Conservation (phyloP, 2,113 vertebrate species). For the Gymnogyps californianus region DNA sequence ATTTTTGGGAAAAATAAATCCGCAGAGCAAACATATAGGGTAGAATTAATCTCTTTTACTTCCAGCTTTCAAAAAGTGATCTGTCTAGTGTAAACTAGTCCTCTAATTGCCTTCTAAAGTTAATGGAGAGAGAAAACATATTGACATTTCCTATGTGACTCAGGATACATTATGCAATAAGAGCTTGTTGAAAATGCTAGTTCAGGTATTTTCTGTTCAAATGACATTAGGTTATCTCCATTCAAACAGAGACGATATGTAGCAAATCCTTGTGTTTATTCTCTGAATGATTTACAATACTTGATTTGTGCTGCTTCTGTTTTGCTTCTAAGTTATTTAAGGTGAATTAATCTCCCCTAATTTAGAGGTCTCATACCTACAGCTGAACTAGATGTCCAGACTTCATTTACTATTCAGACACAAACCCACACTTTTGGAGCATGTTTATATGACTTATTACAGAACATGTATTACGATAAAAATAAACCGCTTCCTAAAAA, state of each 20-base stretch:
- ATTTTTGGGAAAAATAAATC: conserved; percentile 10
- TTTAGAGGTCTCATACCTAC: background rate
- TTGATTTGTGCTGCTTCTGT: background rate
- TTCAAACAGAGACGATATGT: background rate
- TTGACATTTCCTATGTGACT: conserved; percentile 45
- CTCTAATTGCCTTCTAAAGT: conserved; percentile 58
- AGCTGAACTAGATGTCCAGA: background rate
- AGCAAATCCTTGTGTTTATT: conserved; percentile 1
- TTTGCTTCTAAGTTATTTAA: background rate
- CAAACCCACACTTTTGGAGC: background rate
- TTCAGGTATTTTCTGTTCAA: conserved; percentile 25
- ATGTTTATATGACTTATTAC: background rate
- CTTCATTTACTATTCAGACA: background rate
- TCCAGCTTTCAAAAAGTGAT: conserved; percentile 36
- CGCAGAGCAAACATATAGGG: conserved; percentile 17
- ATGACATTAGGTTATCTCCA: background rate
- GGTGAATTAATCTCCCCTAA: background rate
- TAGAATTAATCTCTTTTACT: conserved; percentile 44
- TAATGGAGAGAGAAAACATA: conserved; percentile 56
- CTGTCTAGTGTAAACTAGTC: conserved; percentile 51
- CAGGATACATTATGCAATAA: background rate
- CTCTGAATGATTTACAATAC: conserved; percentile 3
- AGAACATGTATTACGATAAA: background rate
- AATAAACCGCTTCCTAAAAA: background rate
- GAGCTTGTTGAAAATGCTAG: conserved; percentile 4